Base-by-base conservation (phyloP, 1,140 invertebrate genomes). In the Stenopsyche tienmushanensis region DNA sequence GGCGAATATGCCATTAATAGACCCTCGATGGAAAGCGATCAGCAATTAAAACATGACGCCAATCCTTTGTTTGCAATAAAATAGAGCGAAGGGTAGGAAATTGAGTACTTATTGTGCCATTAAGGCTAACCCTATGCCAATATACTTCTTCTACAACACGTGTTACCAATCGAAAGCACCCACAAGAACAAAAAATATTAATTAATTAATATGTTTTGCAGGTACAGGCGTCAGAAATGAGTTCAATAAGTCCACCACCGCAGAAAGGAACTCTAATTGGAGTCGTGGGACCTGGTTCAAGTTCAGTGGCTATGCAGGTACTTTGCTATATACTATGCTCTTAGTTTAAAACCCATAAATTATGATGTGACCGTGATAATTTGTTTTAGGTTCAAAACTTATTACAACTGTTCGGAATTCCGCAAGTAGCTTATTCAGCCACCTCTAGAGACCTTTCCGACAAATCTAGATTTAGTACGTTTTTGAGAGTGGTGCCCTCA, bases 401-500 rank as follows among this genome's bases (percentile, higher is more conserved):
- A 24, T 77, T 93, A 25, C 90, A 92, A 74, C 80, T 91, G 8
- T 85, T 85, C 71, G 79, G 82, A 45, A 81, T 85, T 62, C 83
- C 83, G 9, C 83, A 85, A 72, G 79, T 84, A 53, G 90, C 90
- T 13, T 93, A 92, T 77, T 91, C 90, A 1, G 88, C 90, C 2
- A 94, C 91, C 5, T 88, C 86, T 26, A 84, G 82, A 67, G 90
- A 91, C 75, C 79, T 94, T 29, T 91, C 88, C 64, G 87, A 91
- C 73, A 92, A 92, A 75, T 84, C 83, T 66, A 81, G 89, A 67
- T 93, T 88, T 77, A 85, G 86, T 58, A 91, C 90, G 70, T 94
- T 92, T 79, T 76, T 92, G 64, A 81, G 92, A 15, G 90, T 93
- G 1, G 91, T 93, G 3, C 90, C 92, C 10, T 89, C 89, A 0